Base-by-base conservation (phyloP, 2,888 invertebrate species). In the Nomada fucata region DNA sequence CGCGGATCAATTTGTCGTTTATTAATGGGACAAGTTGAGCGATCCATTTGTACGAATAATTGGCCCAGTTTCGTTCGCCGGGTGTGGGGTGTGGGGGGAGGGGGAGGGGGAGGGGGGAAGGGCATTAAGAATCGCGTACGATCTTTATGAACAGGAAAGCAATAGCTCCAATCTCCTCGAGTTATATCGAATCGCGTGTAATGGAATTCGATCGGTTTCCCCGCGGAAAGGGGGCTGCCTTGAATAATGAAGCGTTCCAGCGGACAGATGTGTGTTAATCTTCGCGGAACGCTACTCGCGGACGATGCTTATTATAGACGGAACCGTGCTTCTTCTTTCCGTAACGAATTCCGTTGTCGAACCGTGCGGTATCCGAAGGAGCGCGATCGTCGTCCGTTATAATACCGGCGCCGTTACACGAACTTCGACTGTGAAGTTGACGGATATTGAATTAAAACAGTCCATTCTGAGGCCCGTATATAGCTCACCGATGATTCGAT, bases 371-470 rank as follows among this genome's bases (percentile, higher is more conserved):
- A 23, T 26, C 26, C 26, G 2, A 26, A 1, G 26, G 26, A 26
- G 26, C 2, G 2, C 26, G 2, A 26, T 26, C 26, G 2, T 26
- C 26, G 26, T 26, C 2, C 26, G 26, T 26, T 26, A 26, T 2
- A 26, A 26, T 26, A 26, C 26, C 26, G 26, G 26, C 26, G 9
- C 10, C 20, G 23, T 11, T n/a, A 2, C 0, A 68, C 20, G 42
- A 71, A 72, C 70, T 36, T 64, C 78, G 65, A 15, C 18, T 42
- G 26, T 20, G 26, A 59, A 74, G 61, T 65, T 55, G 76, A 64
- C 83, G 85, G 82, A 87, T 85, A 85, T 87, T 86, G 78, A 85
- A 87, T 87, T 87, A 83, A 83, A 79, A 77, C 81, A 23, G 77
- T 68, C 67, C 80, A 84, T 80, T 84, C 68, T 70, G 61, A 77